Base-by-base conservation (phyloP, 2,888 invertebrate species). In the Dilophus febrilis region DNA sequence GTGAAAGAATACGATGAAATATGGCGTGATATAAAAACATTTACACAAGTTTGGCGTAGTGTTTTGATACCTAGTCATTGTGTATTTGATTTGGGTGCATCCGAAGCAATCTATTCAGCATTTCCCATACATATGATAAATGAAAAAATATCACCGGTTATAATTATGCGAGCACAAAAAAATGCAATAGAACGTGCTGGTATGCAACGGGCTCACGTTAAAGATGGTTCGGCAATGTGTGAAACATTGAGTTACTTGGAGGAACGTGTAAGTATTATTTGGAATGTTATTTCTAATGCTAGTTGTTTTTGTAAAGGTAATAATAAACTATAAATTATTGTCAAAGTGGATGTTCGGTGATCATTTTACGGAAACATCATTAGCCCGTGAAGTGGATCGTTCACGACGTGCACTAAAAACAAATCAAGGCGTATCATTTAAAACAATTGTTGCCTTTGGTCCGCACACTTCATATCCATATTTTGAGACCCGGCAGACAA, bases 181-280 rank as follows among this genome's bases (percentile, higher is more conserved):
- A 94, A 91, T 54, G 60, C 66, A 1, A 69, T 74, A 0, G 90
- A 91, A 61, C 72, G 74, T 17, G 66, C 69, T 39, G 88, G 88
- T 36, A 90, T 92, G 88, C 71, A 73, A 47, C 70, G 65, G 37
- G 84, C 90, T 1, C 90, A 92, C 55, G 65, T 92, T 39, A 70
- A 82, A 38, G 95, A 97, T 61, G 90, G 83, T 0, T 82, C 80
- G 1, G 90, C 88, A 0, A 75, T 92, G 64, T 86, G 91, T 57
- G 84, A 88, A 50, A 83, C 86, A 48, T 71, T 92, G 48, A 70
- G 75, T 17, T 76, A 76, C 56, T 61, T 85, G 40, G 81, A 85
- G 57, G 64, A 70, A 41, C 69, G 72, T 56, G 74, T 77, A 50
- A 52, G 66, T 65, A 16, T 5, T 14, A 32, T 10, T 32, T 32